These are phyloP conservation scores for Neria commutata DNA, from an alignment of 2,888 invertebrate species.

Conservation along the genomic window DNA sequence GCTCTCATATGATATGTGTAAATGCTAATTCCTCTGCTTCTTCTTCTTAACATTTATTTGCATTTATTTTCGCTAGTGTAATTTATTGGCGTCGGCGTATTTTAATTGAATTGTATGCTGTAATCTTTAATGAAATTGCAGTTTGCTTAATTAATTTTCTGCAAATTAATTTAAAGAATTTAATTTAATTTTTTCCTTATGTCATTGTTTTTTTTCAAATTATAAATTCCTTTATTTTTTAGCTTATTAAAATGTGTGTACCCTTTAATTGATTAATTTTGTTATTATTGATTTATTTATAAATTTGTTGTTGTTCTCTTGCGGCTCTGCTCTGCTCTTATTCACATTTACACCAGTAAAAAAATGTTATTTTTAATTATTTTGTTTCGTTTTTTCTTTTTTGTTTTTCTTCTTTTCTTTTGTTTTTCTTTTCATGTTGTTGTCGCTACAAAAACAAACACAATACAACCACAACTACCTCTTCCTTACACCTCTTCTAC, in stretches of 20 bases:
- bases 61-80: too few relatives aligned
- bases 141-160: constrained; percentile 23
- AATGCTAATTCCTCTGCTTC: too few relatives aligned
- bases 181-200: constrained; percentile 28
- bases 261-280: constrained; percentile 23
- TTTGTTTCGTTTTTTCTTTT: constrained; percentile 48
- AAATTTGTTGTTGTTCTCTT: constrained; percentile 28
- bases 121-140: constrained; percentile 10
- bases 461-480: constrained; percentile 22
- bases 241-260: too few relatives aligned
- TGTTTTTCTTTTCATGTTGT: constrained; percentile 52
- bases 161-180: constrained; percentile 28
- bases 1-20: too few relatives aligned
- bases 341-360: too few relatives aligned
- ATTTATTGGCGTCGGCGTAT: too few relatives aligned
- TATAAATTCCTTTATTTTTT: too few relatives aligned
- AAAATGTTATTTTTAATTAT: constrained; percentile 50
- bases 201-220: too few relatives aligned
- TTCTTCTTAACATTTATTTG: too few relatives aligned
- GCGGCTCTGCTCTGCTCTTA: constrained; percentile 38
- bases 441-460: constrained; percentile 33
- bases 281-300: constrained; percentile 20
- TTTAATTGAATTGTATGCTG: too few relatives aligned
- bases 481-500: constrained; percentile 27
- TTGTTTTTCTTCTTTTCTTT: constrained; percentile 45